Evolutionary conservation across 2,888 invertebrate species (phyloP).

Genomic region (Drosophila subsilvestris): DNA sequence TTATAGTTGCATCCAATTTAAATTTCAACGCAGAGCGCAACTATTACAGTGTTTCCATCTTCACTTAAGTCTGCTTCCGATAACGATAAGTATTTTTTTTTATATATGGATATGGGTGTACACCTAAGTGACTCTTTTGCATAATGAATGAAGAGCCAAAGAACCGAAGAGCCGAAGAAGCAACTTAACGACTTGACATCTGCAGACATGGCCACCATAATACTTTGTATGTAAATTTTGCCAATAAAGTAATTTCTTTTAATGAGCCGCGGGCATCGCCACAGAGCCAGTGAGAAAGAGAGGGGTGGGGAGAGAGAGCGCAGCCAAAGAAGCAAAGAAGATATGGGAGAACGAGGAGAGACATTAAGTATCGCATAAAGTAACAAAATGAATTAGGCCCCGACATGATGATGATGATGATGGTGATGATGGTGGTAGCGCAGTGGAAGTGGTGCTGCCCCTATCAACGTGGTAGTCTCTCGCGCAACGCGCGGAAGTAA

Average conservation of each 20-base stretch:
- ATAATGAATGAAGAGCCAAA: constrained; percentile 40
- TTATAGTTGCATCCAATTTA: constrained; percentile 36
- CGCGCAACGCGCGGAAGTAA: constrained; percentile 73
- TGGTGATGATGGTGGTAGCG: constrained; percentile 25
- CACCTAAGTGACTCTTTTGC: constrained; percentile 52
- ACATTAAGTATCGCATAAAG: constrained; percentile 70
- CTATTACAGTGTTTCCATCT: constrained; percentile 45
- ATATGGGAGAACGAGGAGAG: constrained; percentile 29
- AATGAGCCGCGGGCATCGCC: constrained; percentile 62
- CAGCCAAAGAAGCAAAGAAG: constrained; percentile 25
- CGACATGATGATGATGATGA: constrained; percentile 52
- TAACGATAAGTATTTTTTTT: constrained; percentile 40
- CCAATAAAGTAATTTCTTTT: constrained; percentile 77
- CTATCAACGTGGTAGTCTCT: constrained; percentile 59
- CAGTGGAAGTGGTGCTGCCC: constrained; percentile 46
- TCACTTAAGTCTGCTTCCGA: constrained; percentile 42
- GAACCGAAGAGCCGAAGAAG: constrained; percentile 36
- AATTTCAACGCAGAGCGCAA: constrained; percentile 35
- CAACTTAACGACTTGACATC: constrained; percentile 68
- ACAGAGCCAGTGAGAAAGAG: not conserved
- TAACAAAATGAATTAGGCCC: constrained; percentile 72
- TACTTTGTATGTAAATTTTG: constrained; percentile 74
- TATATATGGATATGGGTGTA: constrained; percentile 37
- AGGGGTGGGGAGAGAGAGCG: not conserved
- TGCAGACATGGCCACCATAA: constrained; percentile 68